Conservation (phyloP, 2,797 vertebrate genomes). For the Ctenopoma multispine region DNA sequence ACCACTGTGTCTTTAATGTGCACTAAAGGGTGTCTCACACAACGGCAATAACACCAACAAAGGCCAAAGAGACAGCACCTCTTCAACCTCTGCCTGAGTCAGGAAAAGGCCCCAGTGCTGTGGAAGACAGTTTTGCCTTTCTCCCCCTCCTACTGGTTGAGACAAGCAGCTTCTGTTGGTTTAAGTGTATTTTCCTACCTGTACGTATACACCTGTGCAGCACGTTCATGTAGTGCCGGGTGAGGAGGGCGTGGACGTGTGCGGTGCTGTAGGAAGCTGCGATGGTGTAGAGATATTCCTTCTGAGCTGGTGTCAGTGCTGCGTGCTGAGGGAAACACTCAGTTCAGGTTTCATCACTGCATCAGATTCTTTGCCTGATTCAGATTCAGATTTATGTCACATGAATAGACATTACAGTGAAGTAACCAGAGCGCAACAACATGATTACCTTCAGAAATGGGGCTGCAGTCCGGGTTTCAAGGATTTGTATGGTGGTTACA, state of each 20-base stretch:
- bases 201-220: slow-evolving; percentile 65
- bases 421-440: background rate
- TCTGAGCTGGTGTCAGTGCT: slow-evolving; percentile 81
- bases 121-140: no score
- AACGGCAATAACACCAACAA: no score
- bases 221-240: slow-evolving; percentile 81
- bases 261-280: slow-evolving; percentile 74
- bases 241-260: slow-evolving; percentile 74
- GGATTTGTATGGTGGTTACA: slow-evolving; percentile 32
- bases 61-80: no score
- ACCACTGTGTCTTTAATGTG: no score
- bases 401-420: no score
- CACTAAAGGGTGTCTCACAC: no score
- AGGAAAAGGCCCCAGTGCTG: no score
- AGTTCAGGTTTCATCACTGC: background rate
- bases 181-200: slow-evolving; percentile 48
- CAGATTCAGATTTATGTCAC: no score
- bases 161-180: no score
- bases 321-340: slow-evolving; percentile 72
- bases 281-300: slow-evolving; percentile 75
- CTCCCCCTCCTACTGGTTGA: no score
- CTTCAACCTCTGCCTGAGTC: no score
- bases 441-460: slow-evolving; percentile 70
- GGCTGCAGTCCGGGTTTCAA: slow-evolving; percentile 44
- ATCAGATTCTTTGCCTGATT: no score